Base-by-base conservation (phyloP, 2,888 invertebrate genomes). In the Caenorhabditis panamensis region DNA sequence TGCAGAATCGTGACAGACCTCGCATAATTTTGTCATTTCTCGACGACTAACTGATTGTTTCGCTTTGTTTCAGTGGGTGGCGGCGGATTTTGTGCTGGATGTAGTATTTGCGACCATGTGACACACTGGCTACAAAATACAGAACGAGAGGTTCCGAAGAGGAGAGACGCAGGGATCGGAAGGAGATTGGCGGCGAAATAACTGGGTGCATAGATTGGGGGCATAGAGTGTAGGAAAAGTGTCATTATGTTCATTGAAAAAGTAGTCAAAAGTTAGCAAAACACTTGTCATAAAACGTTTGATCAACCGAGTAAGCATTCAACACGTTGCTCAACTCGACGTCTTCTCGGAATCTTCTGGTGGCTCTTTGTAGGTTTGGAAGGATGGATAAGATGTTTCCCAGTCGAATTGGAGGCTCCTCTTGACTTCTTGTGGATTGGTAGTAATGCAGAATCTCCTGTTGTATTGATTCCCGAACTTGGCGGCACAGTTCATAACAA, bases 1-100 rank as follows among this genome's bases (percentile, higher is more conserved):
- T 8, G 61, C 41, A 16, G 53, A 5, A 54, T 62, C 71, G 31
- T 62, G 54, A 22, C 71, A 71, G 1, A 71, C 71, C 47, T 71
- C 61, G 28, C 71, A 71, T 5, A 31, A 31, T 22, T 54, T 61
- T 51, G 59, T 22, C 69, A 69, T 69, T 37, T 28, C 26, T 9
- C n/a, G n/a, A n/a, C n/a, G n/a, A n/a, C n/a, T n/a, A n/a, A n/a
- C n/a, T n/a, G n/a, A n/a, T n/a, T n/a, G n/a, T n/a, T n/a, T n/a
- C n/a, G n/a, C n/a, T n/a, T n/a, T n/a, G n/a, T n/a, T n/a, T n/a
- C n/a, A n/a, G n/a, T n/a, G n/a, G n/a, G n/a, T n/a, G n/a, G n/a
- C n/a, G n/a, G n/a, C n/a, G n/a, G 5, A 31, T 6, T 31, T 31
- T 31, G 18, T 47, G 47, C 18, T 2, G 3, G 11, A 47, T 47